phyloP scores from a whole-genome alignment of 2,797 vertebrate species.

The Myiotriccus ornatus region DNA sequence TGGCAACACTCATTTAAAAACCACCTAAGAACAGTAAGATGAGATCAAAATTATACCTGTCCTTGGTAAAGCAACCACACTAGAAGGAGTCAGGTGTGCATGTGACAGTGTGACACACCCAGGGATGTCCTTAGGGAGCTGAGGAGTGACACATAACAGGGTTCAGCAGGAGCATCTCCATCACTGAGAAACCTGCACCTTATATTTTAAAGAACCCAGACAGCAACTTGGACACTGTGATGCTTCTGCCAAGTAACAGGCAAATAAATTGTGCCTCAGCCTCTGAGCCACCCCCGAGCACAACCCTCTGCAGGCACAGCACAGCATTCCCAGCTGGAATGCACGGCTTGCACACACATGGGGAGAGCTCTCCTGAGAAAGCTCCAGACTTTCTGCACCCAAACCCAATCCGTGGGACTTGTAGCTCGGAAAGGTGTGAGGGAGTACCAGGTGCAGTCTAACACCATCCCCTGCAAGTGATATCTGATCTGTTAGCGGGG shows the following conservation, averaged over 20 bases:
- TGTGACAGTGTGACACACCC: accelerated
- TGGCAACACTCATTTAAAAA: neutral
- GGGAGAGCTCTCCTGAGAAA: neutral
- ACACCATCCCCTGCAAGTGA: neutral
- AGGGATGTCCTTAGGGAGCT: neutral
- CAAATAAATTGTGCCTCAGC: neutral
- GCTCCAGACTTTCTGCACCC: neutral
- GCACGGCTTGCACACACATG: accelerated
- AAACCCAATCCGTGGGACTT: neutral
- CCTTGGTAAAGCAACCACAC: neutral
- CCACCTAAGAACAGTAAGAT: neutral
- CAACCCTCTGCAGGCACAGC: neutral
- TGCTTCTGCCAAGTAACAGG: neutral
- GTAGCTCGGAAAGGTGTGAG: neutral
- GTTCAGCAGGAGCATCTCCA: neutral
- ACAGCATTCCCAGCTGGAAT: neutral
- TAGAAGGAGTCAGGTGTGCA: accelerated
- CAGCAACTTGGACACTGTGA: neutral
- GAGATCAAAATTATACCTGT: neutral
- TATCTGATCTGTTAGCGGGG: neutral
- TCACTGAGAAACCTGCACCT: neutral
- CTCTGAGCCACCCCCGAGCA: neutral
- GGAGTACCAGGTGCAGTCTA: neutral
- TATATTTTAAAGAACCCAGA: neutral
- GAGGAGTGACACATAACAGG: neutral